Evolutionary conservation across 2,113 vertebrate species (phyloP).

Genomic region (Macrotus californicus): DNA sequence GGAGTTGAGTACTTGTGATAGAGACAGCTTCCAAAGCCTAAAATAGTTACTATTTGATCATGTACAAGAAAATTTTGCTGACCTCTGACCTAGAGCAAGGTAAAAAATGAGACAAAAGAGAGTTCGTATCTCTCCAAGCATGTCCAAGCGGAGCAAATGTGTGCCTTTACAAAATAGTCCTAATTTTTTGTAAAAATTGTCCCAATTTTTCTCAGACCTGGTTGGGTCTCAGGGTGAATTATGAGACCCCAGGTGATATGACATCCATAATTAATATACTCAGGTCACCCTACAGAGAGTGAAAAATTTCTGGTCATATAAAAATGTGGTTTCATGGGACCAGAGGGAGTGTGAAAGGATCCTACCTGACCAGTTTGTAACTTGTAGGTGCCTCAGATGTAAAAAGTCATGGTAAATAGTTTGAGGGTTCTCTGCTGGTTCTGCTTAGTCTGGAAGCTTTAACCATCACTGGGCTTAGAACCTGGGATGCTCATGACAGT

Average conservation of each 20-base stretch:
- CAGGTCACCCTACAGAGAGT: background rate
- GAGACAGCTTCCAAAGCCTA: background rate
- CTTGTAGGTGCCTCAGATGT: background rate
- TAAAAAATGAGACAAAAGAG: background rate
- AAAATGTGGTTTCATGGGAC: background rate
- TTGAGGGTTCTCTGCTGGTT: background rate
- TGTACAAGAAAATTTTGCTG: background rate
- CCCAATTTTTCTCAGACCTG: background rate
- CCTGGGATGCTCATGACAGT: background rate
- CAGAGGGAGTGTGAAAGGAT: background rate
- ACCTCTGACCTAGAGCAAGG: background rate
- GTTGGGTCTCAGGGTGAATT: background rate
- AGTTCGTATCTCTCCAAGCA: background rate
- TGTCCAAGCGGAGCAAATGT: background rate
- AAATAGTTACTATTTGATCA: background rate
- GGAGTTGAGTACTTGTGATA: background rate
- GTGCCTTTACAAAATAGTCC: background rate
- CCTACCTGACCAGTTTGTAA: background rate
- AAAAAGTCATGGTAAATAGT: background rate
- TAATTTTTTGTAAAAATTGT: background rate
- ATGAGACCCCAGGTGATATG: background rate
- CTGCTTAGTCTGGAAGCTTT: background rate
- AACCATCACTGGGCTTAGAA: background rate
- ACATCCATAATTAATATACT: background rate
- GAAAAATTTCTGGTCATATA: background rate